Percentiles rank a stretch among this genome's conserved stretches.
phyloP scores from a whole-genome alignment of 2,888 invertebrate species.

The Chalcis sispes region DNA sequence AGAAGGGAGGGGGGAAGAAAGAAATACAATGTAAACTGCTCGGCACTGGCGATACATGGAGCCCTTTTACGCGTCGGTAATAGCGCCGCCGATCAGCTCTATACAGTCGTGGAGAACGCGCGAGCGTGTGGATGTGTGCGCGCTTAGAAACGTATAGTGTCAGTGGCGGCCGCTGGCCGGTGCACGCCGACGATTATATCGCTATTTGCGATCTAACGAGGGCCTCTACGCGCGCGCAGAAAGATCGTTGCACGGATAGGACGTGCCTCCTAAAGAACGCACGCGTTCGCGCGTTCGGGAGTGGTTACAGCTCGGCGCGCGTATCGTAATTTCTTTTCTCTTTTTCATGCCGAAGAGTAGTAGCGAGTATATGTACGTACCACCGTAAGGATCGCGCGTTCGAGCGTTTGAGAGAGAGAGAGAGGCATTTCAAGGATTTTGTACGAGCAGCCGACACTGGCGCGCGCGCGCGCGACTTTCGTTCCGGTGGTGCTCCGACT shows the following conservation, averaged over 20 bases:
- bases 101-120: not conserved
- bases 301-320: constrained; percentile 33
- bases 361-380: no score
- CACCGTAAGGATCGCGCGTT: no score
- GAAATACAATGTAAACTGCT: not conserved
- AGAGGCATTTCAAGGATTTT: constrained; percentile 68
- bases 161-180: constrained; percentile 13
- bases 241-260: constrained; percentile 53
- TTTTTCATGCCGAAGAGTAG: not conserved
- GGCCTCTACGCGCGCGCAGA: not conserved
- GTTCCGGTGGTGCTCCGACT: constrained; percentile 62
- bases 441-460: constrained; percentile 40
- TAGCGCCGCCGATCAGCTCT: not conserved
- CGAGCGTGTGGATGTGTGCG: not conserved
- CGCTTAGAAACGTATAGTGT: no score
- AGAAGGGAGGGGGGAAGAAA: constrained; percentile 9
- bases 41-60: not conserved
- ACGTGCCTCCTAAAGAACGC: constrained; percentile 44
- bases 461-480: constrained; percentile 64
- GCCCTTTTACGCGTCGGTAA: not conserved
- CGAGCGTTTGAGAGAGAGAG: not conserved
- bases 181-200: constrained; percentile 29
- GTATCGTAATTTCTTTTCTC: constrained; percentile 49
- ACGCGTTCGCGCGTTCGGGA: constrained; percentile 47
- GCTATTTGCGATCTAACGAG: constrained; percentile 51